Percentiles rank a stretch among this genome's conserved stretches.
These are phyloP conservation scores for Nemurella pictetii DNA, from an alignment of 2,888 invertebrate species.

Conservation along the genomic window DNA sequence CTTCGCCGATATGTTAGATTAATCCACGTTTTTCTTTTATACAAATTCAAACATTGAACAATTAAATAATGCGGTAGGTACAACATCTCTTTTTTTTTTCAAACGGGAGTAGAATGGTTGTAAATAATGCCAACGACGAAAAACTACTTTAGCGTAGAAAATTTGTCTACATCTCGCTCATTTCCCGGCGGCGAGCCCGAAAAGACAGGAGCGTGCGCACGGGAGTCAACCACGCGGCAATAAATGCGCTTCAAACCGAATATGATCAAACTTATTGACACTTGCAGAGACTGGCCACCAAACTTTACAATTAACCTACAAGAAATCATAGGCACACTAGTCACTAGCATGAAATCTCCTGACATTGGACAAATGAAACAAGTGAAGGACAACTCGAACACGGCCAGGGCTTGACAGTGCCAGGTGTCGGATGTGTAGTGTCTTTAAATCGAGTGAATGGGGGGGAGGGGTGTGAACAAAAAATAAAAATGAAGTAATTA, in stretches of 20 bases:
- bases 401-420: too few species aligned
- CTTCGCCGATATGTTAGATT: slow-evolving; percentile 42
- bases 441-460: background rate
- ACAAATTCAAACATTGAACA: slow-evolving; percentile 29
- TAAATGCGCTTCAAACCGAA: background rate
- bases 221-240: background rate
- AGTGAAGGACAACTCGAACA: too few species aligned
- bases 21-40: slow-evolving; percentile 33
- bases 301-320: too few species aligned
- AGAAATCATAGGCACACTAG: too few species aligned
- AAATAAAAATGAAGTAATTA: background rate
- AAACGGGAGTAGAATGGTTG: background rate
- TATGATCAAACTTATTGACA: too few species aligned
- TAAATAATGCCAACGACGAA: slow-evolving; percentile 7
- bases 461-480: background rate
- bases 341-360: too few species aligned
- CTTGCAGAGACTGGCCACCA: too few species aligned
- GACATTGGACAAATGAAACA: too few species aligned
- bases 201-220: background rate
- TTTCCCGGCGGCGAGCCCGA: background rate
- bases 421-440: background rate
- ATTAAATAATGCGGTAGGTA: slow-evolving; percentile 24
- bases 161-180: background rate
- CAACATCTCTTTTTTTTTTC: background rate
- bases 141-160: background rate